Conservation (phyloP, 2,888 invertebrate species). For the Watsonalla cultraria region DNA sequence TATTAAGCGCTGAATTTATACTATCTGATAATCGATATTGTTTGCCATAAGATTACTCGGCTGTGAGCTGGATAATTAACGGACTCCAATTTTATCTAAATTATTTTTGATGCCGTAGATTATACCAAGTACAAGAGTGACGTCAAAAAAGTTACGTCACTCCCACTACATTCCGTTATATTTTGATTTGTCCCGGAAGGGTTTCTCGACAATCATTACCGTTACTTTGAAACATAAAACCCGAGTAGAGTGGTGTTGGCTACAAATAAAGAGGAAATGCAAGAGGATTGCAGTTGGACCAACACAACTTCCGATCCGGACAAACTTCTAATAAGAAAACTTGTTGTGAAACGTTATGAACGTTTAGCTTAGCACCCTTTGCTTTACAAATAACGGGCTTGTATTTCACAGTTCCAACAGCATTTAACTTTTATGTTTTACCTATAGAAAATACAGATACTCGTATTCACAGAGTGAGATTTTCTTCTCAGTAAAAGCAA, state of each 20-base stretch:
- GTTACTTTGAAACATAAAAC: background rate
- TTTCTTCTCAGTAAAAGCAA: too few relatives aligned
- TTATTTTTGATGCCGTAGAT: too few relatives aligned
- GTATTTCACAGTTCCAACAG: background rate
- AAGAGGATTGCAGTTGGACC: constrained; percentile 42
- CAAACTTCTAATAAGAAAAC: constrained; percentile 71
- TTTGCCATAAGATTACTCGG: too few relatives aligned
- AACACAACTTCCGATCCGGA: constrained; percentile 33
- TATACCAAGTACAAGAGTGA: too few relatives aligned
- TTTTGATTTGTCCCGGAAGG: background rate
- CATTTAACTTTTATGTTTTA: background rate
- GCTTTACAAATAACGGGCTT: constrained; percentile 6
- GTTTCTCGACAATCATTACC: background rate
- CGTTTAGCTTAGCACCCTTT: constrained; percentile 28
- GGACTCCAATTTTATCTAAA: too few relatives aligned
- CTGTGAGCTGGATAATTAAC: too few relatives aligned
- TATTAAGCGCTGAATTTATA: too few relatives aligned
- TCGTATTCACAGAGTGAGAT: too few relatives aligned
- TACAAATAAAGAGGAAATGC: constrained; percentile 30
- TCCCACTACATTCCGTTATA: background rate
- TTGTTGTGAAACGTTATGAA: constrained; percentile 49
- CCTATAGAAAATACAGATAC: too few relatives aligned
- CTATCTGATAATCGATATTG: too few relatives aligned
- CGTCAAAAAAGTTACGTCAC: too few relatives aligned
- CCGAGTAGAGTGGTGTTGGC: constrained; percentile 16